Evolutionary conservation across 2,113 vertebrate genomes (phyloP).

Genomic region (Dipodomys ordii): DNA sequence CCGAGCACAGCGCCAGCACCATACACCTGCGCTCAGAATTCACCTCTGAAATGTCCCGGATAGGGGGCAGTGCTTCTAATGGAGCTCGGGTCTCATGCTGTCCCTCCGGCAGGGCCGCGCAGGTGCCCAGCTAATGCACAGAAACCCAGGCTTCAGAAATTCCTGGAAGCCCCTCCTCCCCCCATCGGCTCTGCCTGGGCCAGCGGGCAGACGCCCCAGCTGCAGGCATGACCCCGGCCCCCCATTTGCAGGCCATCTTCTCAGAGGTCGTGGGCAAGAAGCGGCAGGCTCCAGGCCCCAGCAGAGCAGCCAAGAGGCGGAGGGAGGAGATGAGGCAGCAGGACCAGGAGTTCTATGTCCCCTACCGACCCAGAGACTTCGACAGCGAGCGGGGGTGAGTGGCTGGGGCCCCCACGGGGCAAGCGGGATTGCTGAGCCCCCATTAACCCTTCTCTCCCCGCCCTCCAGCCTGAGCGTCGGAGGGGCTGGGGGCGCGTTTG

Average conservation of each 20-base stretch:
- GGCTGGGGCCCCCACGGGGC: rapidly evolving
- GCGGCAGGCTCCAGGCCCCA: slow-evolving; percentile 75
- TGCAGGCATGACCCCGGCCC: rapidly evolving
- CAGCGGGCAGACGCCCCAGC: rapidly evolving
- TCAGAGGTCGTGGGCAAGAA: slow-evolving; percentile 89
- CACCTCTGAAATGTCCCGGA: too few species aligned
- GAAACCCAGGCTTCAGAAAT: background rate
- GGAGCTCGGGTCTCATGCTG: too few species aligned
- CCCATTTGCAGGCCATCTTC: slow-evolving; percentile 89
- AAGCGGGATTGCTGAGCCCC: rapidly evolving
- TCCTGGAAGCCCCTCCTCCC: background rate
- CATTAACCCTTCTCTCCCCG: rapidly evolving
- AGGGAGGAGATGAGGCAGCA: slow-evolving; percentile 53
- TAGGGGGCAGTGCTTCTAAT: too few species aligned
- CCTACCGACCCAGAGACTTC: slow-evolving; percentile 96
- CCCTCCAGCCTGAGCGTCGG: slow-evolving; percentile 89
- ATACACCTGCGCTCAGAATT: too few species aligned
- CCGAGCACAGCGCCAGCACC: too few species aligned
- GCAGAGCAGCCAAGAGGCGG: slow-evolving; percentile 81
- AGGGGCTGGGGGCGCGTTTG: slow-evolving; percentile 88
- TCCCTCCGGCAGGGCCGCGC: too few species aligned
- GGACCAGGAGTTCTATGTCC: slow-evolving; percentile 93
- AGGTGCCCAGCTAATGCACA: rapidly evolving
- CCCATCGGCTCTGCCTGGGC: background rate
- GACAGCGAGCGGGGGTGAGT: slow-evolving; percentile 95